Evolutionary conservation across 2,113 vertebrate genomes (phyloP), one percentile per base, ranked within the genome.

Genomic region (Eira barbara): DNA sequence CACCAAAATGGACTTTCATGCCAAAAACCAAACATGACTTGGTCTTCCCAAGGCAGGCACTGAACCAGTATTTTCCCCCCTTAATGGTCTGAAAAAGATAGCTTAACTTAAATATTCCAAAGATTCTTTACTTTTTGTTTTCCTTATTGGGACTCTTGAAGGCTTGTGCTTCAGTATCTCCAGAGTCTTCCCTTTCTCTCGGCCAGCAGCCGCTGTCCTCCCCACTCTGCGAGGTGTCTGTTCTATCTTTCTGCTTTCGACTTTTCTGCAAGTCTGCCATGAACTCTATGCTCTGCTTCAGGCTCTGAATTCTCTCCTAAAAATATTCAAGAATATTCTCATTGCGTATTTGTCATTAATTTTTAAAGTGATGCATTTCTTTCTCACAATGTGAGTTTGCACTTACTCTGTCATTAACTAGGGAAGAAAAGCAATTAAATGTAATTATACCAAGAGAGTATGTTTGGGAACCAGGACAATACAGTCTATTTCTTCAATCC

Each of bases 231-330:
- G 99, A 99, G 45, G 98, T 89, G 36, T 99, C 99, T 11, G 91
- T 86, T 49, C 98, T 98, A 47, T 99, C 99, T 96, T 98, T 99
- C 84, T 99, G 98, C 76, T 99, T 99, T 34, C 99, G 99, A 29
- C 98, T 98, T 74, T 98, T 99, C 96, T 99, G 99, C 83, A 99
- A 98, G 97, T 99, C 99, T 29, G 99, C 99, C 99, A 99, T 99
- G 98, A 99, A 99, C 88, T 99, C 99, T 97, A 99, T 99, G 97
- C 99, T 99, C 98, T 99, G 99, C 97, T 99, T 99, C 98, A 99
- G 98, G 98, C 99, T 99, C 73, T 99, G 99, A 94, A 99, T 99
- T 97, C 99, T 99, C 97, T 99, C 99, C 99, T 99, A 82, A 96
- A 97, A 97, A 95, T 59, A 92, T 92, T 52, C 1, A 71, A 91